phyloP scores from a whole-genome alignment of 2,113 vertebrate species.

The Casuarius casuarius region DNA sequence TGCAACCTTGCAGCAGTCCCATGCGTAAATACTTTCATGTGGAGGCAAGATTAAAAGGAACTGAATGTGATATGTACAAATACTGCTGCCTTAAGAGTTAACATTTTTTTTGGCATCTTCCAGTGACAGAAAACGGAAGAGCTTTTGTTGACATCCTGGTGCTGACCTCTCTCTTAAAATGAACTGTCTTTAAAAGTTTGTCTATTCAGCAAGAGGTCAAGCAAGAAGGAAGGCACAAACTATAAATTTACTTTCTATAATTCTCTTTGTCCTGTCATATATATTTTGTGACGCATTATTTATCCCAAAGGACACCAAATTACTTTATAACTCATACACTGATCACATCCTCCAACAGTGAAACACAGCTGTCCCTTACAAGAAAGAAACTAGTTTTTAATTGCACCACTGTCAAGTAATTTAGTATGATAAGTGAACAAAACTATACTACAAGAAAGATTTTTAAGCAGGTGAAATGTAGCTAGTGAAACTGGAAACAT shows the following conservation, averaged over 20 bases:
- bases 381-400: background rate
- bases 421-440: conserved; percentile 5
- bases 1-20: background rate
- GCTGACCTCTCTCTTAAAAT: background rate
- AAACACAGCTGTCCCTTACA: background rate
- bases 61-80: background rate
- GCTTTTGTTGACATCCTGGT: background rate
- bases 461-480: background rate
- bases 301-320: background rate
- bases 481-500: background rate
- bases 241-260: background rate
- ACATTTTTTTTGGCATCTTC: background rate
- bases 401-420: background rate
- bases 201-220: background rate
- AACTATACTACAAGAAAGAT: background rate
- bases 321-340: background rate
- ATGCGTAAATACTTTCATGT: background rate
- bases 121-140: background rate
- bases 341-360: background rate
- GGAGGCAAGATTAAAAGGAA: background rate
- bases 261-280: background rate
- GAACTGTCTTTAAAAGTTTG: background rate
- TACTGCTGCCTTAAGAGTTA: background rate
- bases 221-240: background rate
- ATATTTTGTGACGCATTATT: background rate